These are phyloP conservation scores for Bubo scandiacus DNA, from an alignment of 2,113 vertebrate species.

Conservation along the genomic window DNA sequence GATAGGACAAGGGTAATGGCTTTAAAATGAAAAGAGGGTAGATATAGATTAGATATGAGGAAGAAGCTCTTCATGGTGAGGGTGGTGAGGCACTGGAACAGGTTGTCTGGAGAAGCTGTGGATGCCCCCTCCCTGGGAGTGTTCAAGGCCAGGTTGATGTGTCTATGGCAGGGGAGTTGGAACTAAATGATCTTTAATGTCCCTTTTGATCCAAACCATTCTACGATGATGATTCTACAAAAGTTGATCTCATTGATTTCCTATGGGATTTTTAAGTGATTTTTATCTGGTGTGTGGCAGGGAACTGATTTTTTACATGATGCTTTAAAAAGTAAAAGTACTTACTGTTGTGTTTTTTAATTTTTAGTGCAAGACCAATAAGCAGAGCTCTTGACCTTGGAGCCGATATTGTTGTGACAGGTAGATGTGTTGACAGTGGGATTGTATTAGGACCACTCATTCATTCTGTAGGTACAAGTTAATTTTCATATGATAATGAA, in stretches of 20 bases:
- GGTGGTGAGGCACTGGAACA: no score
- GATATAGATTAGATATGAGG: no score
- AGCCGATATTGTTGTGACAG: constrained; percentile 84
- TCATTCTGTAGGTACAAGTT: constrained; percentile 77
- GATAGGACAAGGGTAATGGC: no score
- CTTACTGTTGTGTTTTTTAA: background rate
- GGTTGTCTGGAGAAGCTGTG: no score
- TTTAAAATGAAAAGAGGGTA: no score
- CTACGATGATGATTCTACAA: no score
- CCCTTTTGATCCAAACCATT: no score
- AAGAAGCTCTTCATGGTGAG: no score
- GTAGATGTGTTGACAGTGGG: constrained; percentile 86
- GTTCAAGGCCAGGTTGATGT: no score
- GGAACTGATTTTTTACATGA: background rate
- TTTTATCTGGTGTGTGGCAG: background rate
- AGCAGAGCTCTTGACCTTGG: constrained; percentile 84
- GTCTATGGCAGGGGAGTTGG: no score
- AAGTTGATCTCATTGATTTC: background rate
- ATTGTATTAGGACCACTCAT: constrained; percentile 85
- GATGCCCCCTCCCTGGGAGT: no score
- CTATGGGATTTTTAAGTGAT: background rate
- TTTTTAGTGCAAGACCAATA: constrained; percentile 79
- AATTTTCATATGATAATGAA: background rate
- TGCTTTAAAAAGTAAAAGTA: background rate
- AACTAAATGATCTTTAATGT: no score